Conservation (phyloP, 2,113 vertebrate genomes). For the Lophura nycthemera region DNA sequence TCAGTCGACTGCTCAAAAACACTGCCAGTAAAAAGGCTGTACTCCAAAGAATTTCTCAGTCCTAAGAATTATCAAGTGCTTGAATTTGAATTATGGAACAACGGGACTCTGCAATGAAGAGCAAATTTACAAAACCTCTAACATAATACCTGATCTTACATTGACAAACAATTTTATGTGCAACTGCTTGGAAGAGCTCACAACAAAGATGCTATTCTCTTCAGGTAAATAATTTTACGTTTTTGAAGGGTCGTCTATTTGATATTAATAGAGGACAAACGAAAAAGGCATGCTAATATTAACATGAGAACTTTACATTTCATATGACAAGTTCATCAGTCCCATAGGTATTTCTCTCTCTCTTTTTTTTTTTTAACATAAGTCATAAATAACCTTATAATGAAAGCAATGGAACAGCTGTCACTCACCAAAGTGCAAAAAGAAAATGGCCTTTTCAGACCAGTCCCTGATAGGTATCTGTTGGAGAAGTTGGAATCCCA, state of each 20-base stretch:
- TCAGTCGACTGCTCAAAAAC: background rate
- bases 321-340: background rate
- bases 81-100: background rate
- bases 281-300: background rate
- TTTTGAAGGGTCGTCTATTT: background rate
- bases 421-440: background rate
- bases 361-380: background rate
- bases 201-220: background rate
- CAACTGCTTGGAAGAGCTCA: background rate
- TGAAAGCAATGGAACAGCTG: background rate
- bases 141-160: background rate
- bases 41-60: background rate
- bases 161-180: fast-evolving
- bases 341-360: background rate
- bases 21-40: background rate
- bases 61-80: background rate
- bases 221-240: background rate
- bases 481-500: background rate
- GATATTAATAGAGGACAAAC: background rate
- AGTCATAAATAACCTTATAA: background rate
- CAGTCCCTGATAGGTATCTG: background rate
- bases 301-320: background rate
- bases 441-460: background rate
- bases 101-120: background rate
- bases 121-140: background rate